These are phyloP conservation scores for Drosophila mercatorum DNA, from an alignment of 2,888 invertebrate genomes.

Conservation along the genomic window DNA sequence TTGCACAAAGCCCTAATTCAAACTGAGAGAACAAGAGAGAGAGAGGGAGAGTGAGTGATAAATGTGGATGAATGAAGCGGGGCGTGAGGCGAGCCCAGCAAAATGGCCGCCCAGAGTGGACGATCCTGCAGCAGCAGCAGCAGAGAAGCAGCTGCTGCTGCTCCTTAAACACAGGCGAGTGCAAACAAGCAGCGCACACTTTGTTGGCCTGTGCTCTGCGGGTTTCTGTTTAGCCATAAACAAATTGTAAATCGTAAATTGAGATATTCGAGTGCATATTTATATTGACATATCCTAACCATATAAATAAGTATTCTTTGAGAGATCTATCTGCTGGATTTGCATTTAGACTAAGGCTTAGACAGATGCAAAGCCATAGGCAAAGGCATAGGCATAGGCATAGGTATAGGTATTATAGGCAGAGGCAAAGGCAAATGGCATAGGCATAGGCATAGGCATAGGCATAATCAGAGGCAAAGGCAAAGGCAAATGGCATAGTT, in stretches of 20 bases:
- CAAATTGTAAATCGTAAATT: conserved; percentile 6
- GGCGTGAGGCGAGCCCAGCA: conserved; percentile 68
- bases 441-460: no score
- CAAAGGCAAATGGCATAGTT: no score
- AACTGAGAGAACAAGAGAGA: conserved; percentile 3
- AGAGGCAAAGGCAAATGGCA: no score
- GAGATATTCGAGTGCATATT: background rate
- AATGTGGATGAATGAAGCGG: conserved; percentile 62
- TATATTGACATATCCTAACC: conserved; percentile 10
- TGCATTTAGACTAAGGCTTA: background rate
- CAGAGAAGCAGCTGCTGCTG: conserved; percentile 40
- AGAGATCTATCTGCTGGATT: background rate
- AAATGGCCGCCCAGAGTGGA: conserved; percentile 54
- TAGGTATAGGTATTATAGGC: background rate
- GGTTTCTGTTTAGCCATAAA: conserved; percentile 11
- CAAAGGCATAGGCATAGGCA: background rate
- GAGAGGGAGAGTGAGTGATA: background rate
- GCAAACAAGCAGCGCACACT: conserved; percentile 67
- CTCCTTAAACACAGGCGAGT: conserved; percentile 9
- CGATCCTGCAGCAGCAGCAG: conserved; percentile 1
- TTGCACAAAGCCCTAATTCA: conserved; percentile 26
- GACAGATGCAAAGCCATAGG: background rate
- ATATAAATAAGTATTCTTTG: background rate
- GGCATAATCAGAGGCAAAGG: no score
- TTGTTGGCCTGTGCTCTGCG: conserved; percentile 14